phyloP scores from a whole-genome alignment of 2,113 vertebrate species.

The Dunckerocampus dactyliophorus region DNA sequence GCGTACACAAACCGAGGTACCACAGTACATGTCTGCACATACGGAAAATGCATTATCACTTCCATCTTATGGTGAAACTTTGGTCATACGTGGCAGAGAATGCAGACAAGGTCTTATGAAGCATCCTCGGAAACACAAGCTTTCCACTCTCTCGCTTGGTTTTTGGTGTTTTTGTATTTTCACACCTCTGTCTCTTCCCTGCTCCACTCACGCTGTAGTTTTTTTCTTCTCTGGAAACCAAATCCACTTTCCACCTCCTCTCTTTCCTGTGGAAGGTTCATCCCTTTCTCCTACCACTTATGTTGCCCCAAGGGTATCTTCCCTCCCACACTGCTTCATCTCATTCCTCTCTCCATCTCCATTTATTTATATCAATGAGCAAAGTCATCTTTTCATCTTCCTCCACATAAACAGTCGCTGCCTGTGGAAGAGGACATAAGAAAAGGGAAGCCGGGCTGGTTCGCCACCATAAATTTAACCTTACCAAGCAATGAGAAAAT shows the following conservation, averaged over 20 bases:
- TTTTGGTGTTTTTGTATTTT: neutral
- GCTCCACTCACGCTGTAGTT: slow-evolving; percentile 6
- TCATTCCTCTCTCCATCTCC: slow-evolving; percentile 61
- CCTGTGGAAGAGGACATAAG: slow-evolving; percentile 62
- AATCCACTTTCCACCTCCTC: slow-evolving; percentile 55
- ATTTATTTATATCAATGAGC: slow-evolving; percentile 74
- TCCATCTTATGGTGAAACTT: slow-evolving; percentile 23
- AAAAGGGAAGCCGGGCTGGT: slow-evolving; percentile 43
- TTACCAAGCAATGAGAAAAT: slow-evolving; percentile 49
- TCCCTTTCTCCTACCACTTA: slow-evolving; percentile 63
- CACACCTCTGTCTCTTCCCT: slow-evolving; percentile 10
- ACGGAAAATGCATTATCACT: slow-evolving; percentile 6
- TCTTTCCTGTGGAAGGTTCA: slow-evolving; percentile 53
- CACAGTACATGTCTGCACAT: no score
- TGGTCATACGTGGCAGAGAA: slow-evolving; percentile 40
- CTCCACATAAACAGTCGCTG: slow-evolving; percentile 67
- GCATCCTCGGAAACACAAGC: slow-evolving; percentile 4
- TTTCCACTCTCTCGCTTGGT: neutral
- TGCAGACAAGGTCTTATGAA: slow-evolving; percentile 21
- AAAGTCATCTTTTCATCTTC: slow-evolving; percentile 74
- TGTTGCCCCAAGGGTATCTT: slow-evolving; percentile 66
- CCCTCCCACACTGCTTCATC: slow-evolving; percentile 65
- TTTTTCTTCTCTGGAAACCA: slow-evolving; percentile 24
- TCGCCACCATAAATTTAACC: slow-evolving; percentile 50
- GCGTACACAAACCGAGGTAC: no score